phyloP scores from a whole-genome alignment of 2,888 invertebrate species.

The Agrotis clavis region DNA sequence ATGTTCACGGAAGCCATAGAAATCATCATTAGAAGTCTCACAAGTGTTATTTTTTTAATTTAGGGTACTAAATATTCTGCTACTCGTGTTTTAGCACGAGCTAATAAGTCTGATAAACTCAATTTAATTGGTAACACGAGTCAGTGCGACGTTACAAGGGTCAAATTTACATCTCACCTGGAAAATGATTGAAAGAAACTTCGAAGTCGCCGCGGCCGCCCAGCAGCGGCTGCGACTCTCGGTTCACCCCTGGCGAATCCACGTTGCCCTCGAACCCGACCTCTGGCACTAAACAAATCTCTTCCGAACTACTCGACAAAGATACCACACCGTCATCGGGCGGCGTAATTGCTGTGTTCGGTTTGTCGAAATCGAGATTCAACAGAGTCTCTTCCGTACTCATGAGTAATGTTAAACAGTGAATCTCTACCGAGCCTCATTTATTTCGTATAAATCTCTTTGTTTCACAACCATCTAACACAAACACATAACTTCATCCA shows the following conservation, averaged over 20 bases:
- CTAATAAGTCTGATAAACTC: constrained; percentile 63
- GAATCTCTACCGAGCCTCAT: constrained; percentile 88
- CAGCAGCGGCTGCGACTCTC: constrained; percentile 98
- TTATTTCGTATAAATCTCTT: constrained; percentile 89
- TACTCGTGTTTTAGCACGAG: constrained; percentile 52
- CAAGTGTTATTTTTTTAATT: constrained; percentile 66
- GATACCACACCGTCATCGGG: constrained; percentile 92
- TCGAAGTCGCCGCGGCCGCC: constrained; percentile 95
- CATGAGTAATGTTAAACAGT: constrained; percentile 90
- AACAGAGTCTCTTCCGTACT: constrained; percentile 92
- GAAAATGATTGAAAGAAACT: constrained; percentile 96
- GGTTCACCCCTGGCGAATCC: constrained; percentile 96
- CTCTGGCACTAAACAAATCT: constrained; percentile 95
- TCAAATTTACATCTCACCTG: constrained; percentile 91
- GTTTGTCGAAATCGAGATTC: constrained; percentile 92
- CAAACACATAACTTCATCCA: constrained; percentile 85
- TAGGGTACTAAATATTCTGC: constrained; percentile 38
- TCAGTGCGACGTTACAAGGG: constrained; percentile 66
- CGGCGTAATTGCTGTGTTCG: constrained; percentile 83
- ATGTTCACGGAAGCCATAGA: constrained; percentile 74
- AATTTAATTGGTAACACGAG: constrained; percentile 66
- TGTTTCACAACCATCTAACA: constrained; percentile 90
- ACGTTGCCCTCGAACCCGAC: constrained; percentile 95
- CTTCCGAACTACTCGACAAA: constrained; percentile 92
- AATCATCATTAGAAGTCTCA: constrained; percentile 70